Evolutionary conservation across 2,888 invertebrate genomes (phyloP).

Genomic region (Microplitis manilae): DNA sequence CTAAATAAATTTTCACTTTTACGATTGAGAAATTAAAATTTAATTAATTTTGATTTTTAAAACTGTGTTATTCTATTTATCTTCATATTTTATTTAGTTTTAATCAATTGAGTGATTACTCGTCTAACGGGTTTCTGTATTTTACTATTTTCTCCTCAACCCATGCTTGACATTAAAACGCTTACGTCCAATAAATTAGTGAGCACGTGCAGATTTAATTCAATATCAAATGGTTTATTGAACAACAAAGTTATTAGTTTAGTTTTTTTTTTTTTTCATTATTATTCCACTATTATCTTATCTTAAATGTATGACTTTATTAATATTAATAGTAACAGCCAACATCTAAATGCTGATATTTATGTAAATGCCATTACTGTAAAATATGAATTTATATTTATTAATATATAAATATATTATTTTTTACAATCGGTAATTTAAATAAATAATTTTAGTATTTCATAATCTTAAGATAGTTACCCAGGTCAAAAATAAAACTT

Average conservation of each 20-base stretch:
- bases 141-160: constrained; percentile 19
- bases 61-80: not conserved
- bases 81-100: not conserved
- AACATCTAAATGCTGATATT: not conserved
- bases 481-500: too few relatives aligned
- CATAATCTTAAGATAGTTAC: too few relatives aligned
- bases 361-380: not conserved
- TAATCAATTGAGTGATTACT: constrained; percentile 19
- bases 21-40: not conserved
- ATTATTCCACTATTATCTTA: not conserved
- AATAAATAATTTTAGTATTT: too few relatives aligned
- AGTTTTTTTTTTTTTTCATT: not conserved
- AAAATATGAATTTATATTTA: not conserved
- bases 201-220: constrained; percentile 10
- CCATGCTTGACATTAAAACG: constrained; percentile 13
- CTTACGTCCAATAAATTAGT: not conserved
- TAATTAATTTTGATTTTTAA: not conserved
- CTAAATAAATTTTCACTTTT: not conserved
- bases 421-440: not conserved
- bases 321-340: not conserved
- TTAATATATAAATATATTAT: not conserved
- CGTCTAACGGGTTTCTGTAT: constrained; percentile 23
- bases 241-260: constrained; percentile 13
- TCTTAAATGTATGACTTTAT: not conserved
- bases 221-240: constrained; percentile 20